A percentile compares a stretch with the other conserved stretches of the same genome.
Evolutionary conservation across 2,888 invertebrate genomes (phyloP).

Genomic region (Aphidoletes aphidimyza): DNA sequence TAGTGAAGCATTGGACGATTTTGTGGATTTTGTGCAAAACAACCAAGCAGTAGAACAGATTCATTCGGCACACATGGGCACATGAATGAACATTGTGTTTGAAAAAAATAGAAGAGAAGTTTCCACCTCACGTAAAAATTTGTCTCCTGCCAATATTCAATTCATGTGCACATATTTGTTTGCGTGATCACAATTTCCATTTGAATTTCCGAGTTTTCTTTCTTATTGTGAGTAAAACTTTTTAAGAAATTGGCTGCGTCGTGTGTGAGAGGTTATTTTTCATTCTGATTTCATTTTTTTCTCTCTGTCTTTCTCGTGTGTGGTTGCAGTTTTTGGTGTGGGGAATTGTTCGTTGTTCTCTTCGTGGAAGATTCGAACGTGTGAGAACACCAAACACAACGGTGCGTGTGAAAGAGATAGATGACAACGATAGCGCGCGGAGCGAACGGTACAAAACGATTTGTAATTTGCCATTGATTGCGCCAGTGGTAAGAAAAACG

Average conservation of each 20-base stretch:
- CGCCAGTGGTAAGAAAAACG: neutral
- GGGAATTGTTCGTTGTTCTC: neutral
- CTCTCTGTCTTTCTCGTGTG: too few relatives aligned
- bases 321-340: too few relatives aligned
- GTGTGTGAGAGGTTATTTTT: too few relatives aligned
- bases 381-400: slow-evolving; percentile 11
- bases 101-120: too few relatives aligned
- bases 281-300: too few relatives aligned
- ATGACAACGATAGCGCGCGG: neutral
- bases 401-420: slow-evolving; percentile 13
- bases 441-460: neutral
- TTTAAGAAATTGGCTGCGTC: too few relatives aligned
- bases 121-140: slow-evolving; percentile 57
- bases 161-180: slow-evolving; percentile 3
- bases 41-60: neutral
- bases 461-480: too few relatives aligned
- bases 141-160: neutral
- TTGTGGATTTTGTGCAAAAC: neutral
- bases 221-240: neutral
- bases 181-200: neutral
- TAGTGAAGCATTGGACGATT: neutral
- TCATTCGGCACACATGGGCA: slow-evolving; percentile 52
- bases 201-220: neutral
- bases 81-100: slow-evolving; percentile 51
- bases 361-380: neutral